Conservation (phyloP, 2,888 invertebrate genomes). For the Cantharis flavilabris region DNA sequence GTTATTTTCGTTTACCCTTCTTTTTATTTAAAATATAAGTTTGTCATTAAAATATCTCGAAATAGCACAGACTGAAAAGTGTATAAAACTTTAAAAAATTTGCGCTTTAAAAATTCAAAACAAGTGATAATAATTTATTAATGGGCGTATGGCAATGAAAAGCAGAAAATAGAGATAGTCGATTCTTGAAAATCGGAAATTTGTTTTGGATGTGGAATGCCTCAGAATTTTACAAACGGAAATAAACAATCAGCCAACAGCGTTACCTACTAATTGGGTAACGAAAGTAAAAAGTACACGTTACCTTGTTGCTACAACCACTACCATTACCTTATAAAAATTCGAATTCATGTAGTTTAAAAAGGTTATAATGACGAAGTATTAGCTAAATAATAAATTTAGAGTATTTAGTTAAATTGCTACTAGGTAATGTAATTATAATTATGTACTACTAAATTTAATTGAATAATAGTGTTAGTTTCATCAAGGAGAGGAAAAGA, state of each 20-base stretch:
- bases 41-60: not conserved
- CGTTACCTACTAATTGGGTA: not conserved
- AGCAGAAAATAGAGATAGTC: not conserved
- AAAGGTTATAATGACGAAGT: not conserved
- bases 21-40: not conserved
- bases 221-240: slow-evolving; percentile 26
- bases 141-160: not conserved
- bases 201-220: slow-evolving; percentile 23
- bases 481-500: not conserved
- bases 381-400: too few relatives aligned
- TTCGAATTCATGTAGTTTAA: not conserved
- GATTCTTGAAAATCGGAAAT: slow-evolving; percentile 23
- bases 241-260: slow-evolving; percentile 29
- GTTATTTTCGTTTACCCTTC: not conserved
- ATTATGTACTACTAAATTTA: too few relatives aligned
- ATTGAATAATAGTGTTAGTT: too few relatives aligned
- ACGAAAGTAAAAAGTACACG: not conserved
- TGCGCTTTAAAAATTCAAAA: not conserved
- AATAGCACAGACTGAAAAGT: not conserved
- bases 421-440: too few relatives aligned
- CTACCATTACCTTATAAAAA: not conserved
- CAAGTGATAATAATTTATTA: not conserved
- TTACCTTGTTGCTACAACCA: not conserved
- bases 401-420: too few relatives aligned
- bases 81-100: not conserved